phyloP scores from a whole-genome alignment of 2,113 vertebrate species.

The Gymnobelideus leadbeateri region DNA sequence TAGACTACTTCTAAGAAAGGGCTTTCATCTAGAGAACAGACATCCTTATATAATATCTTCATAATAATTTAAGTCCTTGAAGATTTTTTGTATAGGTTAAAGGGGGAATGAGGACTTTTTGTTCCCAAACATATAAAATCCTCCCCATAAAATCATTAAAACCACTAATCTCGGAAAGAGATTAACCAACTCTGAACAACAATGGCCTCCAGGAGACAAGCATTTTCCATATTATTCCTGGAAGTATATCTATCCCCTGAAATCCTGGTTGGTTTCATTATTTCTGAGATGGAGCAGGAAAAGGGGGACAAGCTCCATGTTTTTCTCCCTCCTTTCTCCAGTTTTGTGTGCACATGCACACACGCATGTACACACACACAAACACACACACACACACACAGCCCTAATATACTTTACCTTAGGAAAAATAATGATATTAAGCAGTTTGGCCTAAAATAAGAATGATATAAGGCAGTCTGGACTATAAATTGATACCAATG shows the following conservation, averaged over 20 bases:
- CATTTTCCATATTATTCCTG: slow-evolving; percentile 60
- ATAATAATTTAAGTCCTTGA: slow-evolving; percentile 72
- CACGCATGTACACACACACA: slow-evolving; percentile 1
- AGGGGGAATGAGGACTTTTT: slow-evolving; percentile 62
- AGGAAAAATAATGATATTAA: slow-evolving; percentile 23
- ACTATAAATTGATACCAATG: slow-evolving; percentile 9
- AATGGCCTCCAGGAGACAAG: slow-evolving; percentile 61
- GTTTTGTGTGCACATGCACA: background rate
- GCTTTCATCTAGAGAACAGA: slow-evolving; percentile 70
- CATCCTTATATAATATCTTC: slow-evolving; percentile 30
- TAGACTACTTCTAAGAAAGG: slow-evolving; percentile 59
- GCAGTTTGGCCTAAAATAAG: slow-evolving; percentile 2
- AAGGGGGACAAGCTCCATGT: background rate
- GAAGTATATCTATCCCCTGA: slow-evolving; percentile 19
- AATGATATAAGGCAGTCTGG: slow-evolving; percentile 1
- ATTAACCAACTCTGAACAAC: slow-evolving; percentile 76
- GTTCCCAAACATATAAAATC: slow-evolving; percentile 75
- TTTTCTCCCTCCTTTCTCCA: accelerated
- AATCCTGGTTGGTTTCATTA: slow-evolving; percentile 20
- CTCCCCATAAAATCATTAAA: slow-evolving; percentile 52
- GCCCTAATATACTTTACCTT: slow-evolving; percentile 38
- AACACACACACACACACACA: background rate
- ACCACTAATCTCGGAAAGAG: slow-evolving; percentile 72
- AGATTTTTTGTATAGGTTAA: slow-evolving; percentile 77
- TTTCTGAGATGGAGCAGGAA: slow-evolving; percentile 8